These are phyloP conservation scores for Troides oblongomaculatus DNA, from an alignment of 2,888 invertebrate species.

Conservation along the genomic window DNA sequence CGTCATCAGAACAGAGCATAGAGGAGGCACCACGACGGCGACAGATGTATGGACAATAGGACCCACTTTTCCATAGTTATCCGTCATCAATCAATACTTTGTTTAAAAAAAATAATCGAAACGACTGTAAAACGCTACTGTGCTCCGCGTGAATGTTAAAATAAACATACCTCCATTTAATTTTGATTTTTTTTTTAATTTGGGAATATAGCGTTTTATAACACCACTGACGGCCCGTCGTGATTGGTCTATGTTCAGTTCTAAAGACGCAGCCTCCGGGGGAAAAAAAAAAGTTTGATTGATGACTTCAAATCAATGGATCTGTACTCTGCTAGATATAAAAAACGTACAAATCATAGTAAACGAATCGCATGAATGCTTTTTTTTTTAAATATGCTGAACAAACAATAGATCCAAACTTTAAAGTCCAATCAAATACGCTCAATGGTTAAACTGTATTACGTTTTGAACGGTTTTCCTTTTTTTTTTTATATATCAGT, in stretches of 20 bases:
- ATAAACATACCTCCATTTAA: background rate
- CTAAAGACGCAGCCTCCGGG: conserved; percentile 70
- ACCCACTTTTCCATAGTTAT: conserved; percentile 68
- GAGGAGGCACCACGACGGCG: conserved; percentile 77
- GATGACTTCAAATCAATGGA: conserved; percentile 80
- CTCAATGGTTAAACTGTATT: conserved; percentile 19
- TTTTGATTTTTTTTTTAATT: background rate
- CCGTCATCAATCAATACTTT: conserved; percentile 77
- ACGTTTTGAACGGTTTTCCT: background rate
- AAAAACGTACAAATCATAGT: conserved; percentile 31
- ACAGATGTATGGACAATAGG: conserved; percentile 44
- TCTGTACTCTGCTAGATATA: conserved; percentile 60
- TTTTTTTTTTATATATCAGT: background rate
- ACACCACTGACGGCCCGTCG: conserved; percentile 62
- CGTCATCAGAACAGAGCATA: conserved; percentile 78
- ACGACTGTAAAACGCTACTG: conserved; percentile 22
- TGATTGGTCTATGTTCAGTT: conserved; percentile 74
- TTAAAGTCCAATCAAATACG: conserved; percentile 55
- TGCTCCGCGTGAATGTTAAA: background rate
- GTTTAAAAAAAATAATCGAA: background rate
- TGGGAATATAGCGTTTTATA: conserved; percentile 13
- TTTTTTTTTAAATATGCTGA: background rate
- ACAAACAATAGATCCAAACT: conserved; percentile 49
- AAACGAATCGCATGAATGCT: conserved; percentile 13
- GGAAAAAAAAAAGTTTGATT: conserved; percentile 61